Evolutionary conservation across 2,888 invertebrate genomes (phyloP).

Genomic region (Drosophila mercatorum): DNA sequence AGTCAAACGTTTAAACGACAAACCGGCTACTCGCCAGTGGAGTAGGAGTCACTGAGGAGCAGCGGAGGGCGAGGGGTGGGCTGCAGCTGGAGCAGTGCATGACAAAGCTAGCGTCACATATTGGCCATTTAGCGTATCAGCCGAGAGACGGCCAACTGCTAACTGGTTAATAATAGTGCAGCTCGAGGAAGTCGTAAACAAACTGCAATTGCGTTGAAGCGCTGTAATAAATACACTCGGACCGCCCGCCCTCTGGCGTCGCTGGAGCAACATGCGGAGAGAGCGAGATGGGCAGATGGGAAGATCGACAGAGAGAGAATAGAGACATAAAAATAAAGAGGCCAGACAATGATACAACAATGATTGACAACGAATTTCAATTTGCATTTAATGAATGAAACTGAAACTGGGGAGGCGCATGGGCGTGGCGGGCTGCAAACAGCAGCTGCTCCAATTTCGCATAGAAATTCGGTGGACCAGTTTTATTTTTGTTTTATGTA

Average conservation of each 20-base stretch:
- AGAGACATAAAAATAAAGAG: slow-evolving; percentile 43
- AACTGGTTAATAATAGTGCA: slow-evolving; percentile 59
- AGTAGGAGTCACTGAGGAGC: slow-evolving; percentile 1
- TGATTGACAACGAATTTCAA: slow-evolving; percentile 52
- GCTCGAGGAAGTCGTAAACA: slow-evolving; percentile 74
- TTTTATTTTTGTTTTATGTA: slow-evolving; percentile 20
- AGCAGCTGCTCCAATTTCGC: slow-evolving; percentile 43
- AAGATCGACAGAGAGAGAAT: slow-evolving; percentile 21
- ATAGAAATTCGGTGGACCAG: slow-evolving; percentile 30
- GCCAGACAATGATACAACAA: slow-evolving; percentile 49
- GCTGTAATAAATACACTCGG: slow-evolving; percentile 69
- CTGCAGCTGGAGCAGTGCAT: slow-evolving; percentile 35
- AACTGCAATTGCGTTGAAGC: slow-evolving; percentile 73
- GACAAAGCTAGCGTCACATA: slow-evolving; percentile 73
- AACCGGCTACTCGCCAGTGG: slow-evolving; percentile 33
- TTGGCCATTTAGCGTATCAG: slow-evolving; percentile 77
- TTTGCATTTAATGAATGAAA: slow-evolving; percentile 67
- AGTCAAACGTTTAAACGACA: slow-evolving; percentile 66
- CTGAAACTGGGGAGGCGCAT: slow-evolving; percentile 15
- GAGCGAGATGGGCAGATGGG: slow-evolving; percentile 26
- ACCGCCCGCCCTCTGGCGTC: not conserved
- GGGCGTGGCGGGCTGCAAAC: slow-evolving; percentile 16
- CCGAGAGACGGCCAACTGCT: slow-evolving; percentile 49
- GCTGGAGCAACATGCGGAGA: not conserved
- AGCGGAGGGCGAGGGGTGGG: not conserved